Evolutionary conservation across 2,797 vertebrate genomes (phyloP).

Genomic region (Rallus crepitans): DNA sequence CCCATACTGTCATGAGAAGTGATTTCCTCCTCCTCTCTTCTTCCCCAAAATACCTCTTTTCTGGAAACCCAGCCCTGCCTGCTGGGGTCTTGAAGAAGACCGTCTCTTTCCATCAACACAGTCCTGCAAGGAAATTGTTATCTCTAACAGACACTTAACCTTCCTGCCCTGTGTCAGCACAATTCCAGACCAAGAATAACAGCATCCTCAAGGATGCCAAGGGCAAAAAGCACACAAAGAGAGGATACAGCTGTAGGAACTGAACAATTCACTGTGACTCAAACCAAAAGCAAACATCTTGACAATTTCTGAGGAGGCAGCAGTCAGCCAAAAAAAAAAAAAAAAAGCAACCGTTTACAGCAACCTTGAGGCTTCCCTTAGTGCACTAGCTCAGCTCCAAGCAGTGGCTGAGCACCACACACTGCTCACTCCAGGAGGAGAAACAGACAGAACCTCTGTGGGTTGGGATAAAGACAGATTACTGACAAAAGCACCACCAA

Average conservation of each 20-base stretch:
- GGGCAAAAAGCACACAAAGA: neutral
- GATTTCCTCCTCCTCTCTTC: rapidly evolving
- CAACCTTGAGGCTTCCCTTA: neutral
- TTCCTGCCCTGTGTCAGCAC: neutral
- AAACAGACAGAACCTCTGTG: too few relatives aligned
- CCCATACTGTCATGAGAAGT: neutral
- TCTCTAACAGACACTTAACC: neutral
- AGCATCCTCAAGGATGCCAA: neutral
- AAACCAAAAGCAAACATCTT: neutral
- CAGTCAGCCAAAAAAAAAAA: neutral
- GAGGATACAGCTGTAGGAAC: neutral
- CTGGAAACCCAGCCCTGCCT: neutral
- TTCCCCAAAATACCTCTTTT: neutral
- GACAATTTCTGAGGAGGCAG: neutral
- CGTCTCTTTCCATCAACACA: neutral
- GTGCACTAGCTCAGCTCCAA: too few relatives aligned
- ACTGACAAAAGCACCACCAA: too few relatives aligned
- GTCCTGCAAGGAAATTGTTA: neutral
- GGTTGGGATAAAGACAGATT: too few relatives aligned
- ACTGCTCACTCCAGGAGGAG: too few relatives aligned
- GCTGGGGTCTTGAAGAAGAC: neutral
- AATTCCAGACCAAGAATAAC: neutral
- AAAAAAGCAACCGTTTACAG: too few relatives aligned
- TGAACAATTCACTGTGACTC: neutral
- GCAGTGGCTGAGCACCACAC: too few relatives aligned